These are phyloP conservation scores for Takifugu bimaculatus DNA, from an alignment of 2,113 vertebrate genomes.

Conservation along the genomic window DNA sequence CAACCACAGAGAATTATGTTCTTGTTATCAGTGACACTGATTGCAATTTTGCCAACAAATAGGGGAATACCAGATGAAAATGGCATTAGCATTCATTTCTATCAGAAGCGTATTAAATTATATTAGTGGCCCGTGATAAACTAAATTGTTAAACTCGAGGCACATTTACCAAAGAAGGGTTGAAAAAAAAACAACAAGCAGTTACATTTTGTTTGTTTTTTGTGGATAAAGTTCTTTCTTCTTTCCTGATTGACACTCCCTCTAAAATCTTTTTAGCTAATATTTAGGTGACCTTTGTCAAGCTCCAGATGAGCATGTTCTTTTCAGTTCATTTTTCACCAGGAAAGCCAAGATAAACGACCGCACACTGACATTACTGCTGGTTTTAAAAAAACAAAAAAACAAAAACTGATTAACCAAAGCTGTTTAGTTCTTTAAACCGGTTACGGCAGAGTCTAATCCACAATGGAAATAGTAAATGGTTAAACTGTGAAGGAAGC, in stretches of 20 bases:
- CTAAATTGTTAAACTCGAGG: not conserved
- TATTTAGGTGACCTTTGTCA: not conserved
- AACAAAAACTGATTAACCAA: slow-evolving; percentile 50
- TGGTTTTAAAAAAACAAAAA: not conserved
- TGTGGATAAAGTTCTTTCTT: no score
- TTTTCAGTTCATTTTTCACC: slow-evolving; percentile 12
- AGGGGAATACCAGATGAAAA: slow-evolving; percentile 30
- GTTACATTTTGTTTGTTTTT: not conserved
- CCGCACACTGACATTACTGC: slow-evolving; percentile 27
- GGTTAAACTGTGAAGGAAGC: slow-evolving; percentile 64
- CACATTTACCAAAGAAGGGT: not conserved
- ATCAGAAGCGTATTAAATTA: slow-evolving; percentile 22
- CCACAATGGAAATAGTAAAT: slow-evolving; percentile 48
- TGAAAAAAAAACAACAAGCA: not conserved
- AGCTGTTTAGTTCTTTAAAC: slow-evolving; percentile 30
- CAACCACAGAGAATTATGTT: slow-evolving; percentile 58
- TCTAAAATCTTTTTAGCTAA: no score
- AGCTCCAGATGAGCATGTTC: slow-evolving; percentile 6
- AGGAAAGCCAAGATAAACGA: slow-evolving; percentile 22
- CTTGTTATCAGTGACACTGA: slow-evolving; percentile 58
- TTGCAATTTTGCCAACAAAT: slow-evolving; percentile 46
- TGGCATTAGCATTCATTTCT: slow-evolving; percentile 10
- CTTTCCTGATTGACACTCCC: no score
- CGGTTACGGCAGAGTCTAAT: slow-evolving; percentile 11
- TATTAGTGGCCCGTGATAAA: slow-evolving; percentile 9